Base-by-base conservation (phyloP, 2,797 vertebrate genomes). In the Acanthurus lineatus region DNA sequence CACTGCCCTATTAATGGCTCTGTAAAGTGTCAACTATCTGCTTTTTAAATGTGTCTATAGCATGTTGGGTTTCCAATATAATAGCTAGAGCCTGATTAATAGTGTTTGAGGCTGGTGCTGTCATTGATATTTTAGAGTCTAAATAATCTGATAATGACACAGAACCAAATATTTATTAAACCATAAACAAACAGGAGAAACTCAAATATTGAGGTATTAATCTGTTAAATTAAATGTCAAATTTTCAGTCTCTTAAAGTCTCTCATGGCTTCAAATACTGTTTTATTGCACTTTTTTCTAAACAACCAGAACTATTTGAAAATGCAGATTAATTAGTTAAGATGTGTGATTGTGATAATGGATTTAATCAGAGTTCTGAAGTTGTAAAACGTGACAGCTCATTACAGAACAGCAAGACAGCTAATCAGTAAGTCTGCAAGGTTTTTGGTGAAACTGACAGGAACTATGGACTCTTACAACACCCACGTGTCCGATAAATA, bases 11-110 rank as follows among this genome's bases (percentile, higher is more conserved):
- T 52, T 72, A 63, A 76, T 69, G 68, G 66, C 67, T 52, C 10
- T 28, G 58, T 66, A 64, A 66, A 57, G 51, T 40, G 47, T 73
- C 72, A 44, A 48, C 54, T 47, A 44, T 76, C 71, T 65, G 32
- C 45, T 73, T 75, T 81, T 83, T 68, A 78, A n/a, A 6, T 67
- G 48, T 53, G 61, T 70, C 58, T 42, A 28, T 73, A 73, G 20
- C n/a, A 58, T 47, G 54, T 63, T 15, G 38, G 9, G 66, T 65
- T 64, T 54, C 28, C 58, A 63, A 20, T 54, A 51, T 69, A 59
- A 28, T 28, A 53, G 66, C 56, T 72, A 74, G 9, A 67, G 6
- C 9, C n/a, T 6, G 10, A 58, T 11, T 1, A 42, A 49, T 48
- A 48, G 25, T 35, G 42, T 62, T 28, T 66, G 5, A 54, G 9